Evolutionary conservation across 1,140 invertebrate genomes (phyloP), one percentile per base, ranked within the genome.

Genomic region (Homarus americanus): DNA sequence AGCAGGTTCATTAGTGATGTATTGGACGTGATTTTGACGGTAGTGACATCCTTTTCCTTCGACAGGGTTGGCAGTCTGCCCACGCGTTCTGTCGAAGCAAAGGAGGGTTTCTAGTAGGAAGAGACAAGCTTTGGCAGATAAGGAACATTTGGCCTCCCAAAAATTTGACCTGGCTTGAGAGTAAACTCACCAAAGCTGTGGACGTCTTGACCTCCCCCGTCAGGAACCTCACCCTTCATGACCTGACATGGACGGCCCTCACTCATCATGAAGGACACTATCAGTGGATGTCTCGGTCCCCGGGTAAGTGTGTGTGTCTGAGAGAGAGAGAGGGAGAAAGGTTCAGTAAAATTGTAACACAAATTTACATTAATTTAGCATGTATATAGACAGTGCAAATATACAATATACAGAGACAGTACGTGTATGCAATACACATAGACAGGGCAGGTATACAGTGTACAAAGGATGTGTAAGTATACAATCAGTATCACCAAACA

Each of bases 221-320:
- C 40, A 34, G 40, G 24, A 63, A 85, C 44, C 28, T 85, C 32
- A 73, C 69, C 2, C 15, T 32, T 20, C 38, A 73, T 1, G 58
- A 75, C 41, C n/a, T 85, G 28, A 85, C 83, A 17, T 85, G 83
- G 83, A 85, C 83, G 17, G 83, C 83, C 0, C 83, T 85, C 3
- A 36, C 38, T 0, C 5, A 2, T 17, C 69, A 75, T 41, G 17
- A 75, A 1, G 83, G 83, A 1, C 83, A 40, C 1, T 73, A 73
- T 40, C 83, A 85, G 66, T 85, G 83, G 83, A 32, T 85, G 38
- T 73, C 83, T 4, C 34, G 34, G 3, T 36, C n/a, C 20, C 83
- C 83, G 12, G 83, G 83, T 85, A 40, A 41, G 82, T 44, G 20
- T 28, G 17, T 32, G 4, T 69, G n/a, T 69, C 5, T 69, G 63